Evolutionary conservation across 2,797 vertebrate genomes (phyloP), one percentile per base, ranked within the genome.

Genomic region (Pristis pectinata): DNA sequence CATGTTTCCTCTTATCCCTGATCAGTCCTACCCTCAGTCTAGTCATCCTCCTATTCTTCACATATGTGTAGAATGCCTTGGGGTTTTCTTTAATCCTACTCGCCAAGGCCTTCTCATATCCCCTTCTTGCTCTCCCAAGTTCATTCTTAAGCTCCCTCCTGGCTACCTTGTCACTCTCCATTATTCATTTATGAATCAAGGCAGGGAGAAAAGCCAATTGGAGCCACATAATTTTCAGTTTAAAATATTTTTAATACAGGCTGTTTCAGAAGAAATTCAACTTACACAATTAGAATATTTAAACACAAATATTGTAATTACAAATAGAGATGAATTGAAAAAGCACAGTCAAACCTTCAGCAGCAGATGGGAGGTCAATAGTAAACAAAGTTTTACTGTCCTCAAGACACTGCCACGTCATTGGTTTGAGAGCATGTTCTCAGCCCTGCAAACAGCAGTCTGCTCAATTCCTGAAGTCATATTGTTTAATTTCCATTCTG

Each of bases 301-400:
- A 72, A 72, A 22, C 64, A 72, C 22, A 72, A 72, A 72, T 27
- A 27, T 72, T 72, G 7, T 72, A 22, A 67, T 67, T 67, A 67
- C 64, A 67, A 22, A 22, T 17, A 72, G 70, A 72, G 27, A 7
- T n/a, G 27, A 72, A 24, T 72, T 72, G 70, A 72, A 72, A 72
- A 5, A 93, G 61, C 70, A 72, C 37, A 27, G 10, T 94, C 92
- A 76, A 94, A 94, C 92, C 44, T 74, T 76, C 89, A 94, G 72
- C 59, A 94, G 37, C 44, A 87, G 59, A 41, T 37, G 7, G n/a
- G 11, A 72, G 44, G 41, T 76, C 92, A 72, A 44, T 34, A 56
- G 56, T 56, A 34, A 93, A 94, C 70, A 0, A 53, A 53, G 5
- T 44, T 34, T 74, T 74, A 56, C 41, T 34, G 44, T 67, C 6